phyloP scores from a whole-genome alignment of 2,888 invertebrate species.

The Aproaerema taeniolella region DNA sequence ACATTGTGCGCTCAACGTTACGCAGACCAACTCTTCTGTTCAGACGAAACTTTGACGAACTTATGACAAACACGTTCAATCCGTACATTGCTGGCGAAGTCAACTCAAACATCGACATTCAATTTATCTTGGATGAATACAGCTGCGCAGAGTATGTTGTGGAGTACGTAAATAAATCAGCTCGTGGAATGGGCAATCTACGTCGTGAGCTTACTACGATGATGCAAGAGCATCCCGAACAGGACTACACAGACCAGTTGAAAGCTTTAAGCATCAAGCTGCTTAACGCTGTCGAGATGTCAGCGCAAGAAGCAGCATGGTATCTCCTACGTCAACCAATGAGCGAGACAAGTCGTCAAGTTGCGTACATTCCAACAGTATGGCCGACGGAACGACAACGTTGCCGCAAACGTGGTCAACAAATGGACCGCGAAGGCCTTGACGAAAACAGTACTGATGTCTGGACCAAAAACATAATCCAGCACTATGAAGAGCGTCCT shows the following conservation, averaged over 20 bases:
- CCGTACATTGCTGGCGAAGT: conserved; percentile 35
- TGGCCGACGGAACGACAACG: no score
- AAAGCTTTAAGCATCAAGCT: no score
- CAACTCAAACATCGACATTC: no score
- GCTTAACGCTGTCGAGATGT: conserved; percentile 44
- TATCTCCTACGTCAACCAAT: conserved; percentile 50
- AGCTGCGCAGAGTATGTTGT: conserved; percentile 30
- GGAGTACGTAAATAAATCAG: no score
- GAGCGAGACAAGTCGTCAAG: conserved; percentile 31
- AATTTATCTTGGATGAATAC: conserved; percentile 35
- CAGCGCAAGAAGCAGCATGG: conserved; percentile 55
- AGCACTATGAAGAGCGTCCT: conserved; percentile 32
- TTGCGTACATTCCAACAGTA: no score
- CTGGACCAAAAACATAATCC: no score
- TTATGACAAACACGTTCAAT: no score
- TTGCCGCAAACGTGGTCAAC: conserved; percentile 26
- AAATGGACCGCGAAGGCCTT: conserved; percentile 30
- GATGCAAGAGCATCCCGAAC: conserved; percentile 29
- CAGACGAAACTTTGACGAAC: no score
- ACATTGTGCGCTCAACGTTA: conserved; percentile 31
- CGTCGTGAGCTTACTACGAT: no score
- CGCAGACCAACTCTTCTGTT: conserved; percentile 32
- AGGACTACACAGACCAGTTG: no score
- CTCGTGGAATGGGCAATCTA: no score
- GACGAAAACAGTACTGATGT: conserved; percentile 28